Percentiles rank a stretch among this genome's conserved stretches.
These are phyloP conservation scores for Brachirus orientalis DNA, from an alignment of 2,113 vertebrate species.

Conservation along the genomic window DNA sequence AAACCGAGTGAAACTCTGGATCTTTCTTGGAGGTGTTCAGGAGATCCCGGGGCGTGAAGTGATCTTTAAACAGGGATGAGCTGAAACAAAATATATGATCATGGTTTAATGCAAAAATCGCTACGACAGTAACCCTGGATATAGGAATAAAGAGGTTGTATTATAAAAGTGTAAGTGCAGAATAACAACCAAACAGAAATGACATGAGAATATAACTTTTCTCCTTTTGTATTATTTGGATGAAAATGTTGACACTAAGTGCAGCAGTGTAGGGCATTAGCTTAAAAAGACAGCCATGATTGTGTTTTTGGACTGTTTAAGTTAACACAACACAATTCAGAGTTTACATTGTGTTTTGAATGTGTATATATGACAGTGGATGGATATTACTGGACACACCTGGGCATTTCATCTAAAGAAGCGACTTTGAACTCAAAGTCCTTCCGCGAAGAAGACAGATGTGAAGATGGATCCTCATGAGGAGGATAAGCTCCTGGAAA, in stretches of 20 bases:
- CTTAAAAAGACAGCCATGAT: too few relatives aligned
- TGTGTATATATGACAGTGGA: background rate
- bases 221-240: too few relatives aligned
- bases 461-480: conserved; percentile 78
- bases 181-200: too few relatives aligned
- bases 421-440: conserved; percentile 91
- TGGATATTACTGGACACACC: conserved; percentile 33
- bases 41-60: conserved; percentile 87
- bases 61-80: conserved; percentile 89
- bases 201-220: too few relatives aligned
- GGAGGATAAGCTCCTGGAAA: conserved; percentile 77
- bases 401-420: conserved; percentile 85
- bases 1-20: conserved; percentile 95
- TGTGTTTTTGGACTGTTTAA: too few relatives aligned
- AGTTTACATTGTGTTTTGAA: too few relatives aligned
- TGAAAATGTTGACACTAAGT: too few relatives aligned
- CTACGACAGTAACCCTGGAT: background rate
- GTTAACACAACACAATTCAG: too few relatives aligned
- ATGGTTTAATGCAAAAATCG: background rate
- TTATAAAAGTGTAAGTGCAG: too few relatives aligned
- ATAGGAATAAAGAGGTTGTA: background rate
- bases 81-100: conserved; percentile 59
- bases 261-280: too few relatives aligned
- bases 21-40: conserved; percentile 91
- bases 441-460: conserved; percentile 86